Conservation (phyloP, 2,797 vertebrate species). For the Mormyrops attenuatus region DNA sequence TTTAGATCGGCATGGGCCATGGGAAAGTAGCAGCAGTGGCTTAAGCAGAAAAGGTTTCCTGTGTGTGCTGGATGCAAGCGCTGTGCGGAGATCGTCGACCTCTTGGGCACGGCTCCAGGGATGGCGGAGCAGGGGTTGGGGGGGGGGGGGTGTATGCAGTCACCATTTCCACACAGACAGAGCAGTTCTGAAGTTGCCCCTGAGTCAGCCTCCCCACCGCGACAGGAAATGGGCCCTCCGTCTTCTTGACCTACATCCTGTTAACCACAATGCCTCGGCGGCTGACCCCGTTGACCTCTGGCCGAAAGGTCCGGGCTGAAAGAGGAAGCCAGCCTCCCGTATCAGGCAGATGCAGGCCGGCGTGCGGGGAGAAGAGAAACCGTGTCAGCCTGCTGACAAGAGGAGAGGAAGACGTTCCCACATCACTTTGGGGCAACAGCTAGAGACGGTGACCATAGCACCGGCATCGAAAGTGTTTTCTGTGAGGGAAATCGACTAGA, state of each 20-base stretch:
- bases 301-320: conserved; percentile 47
- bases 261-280: conserved; percentile 46
- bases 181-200: conserved; percentile 30
- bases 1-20: not conserved
- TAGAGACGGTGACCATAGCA: conserved; percentile 10
- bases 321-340: conserved; percentile 41
- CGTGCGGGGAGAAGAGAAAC: conserved; percentile 30
- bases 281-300: conserved; percentile 35
- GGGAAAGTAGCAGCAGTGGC: not conserved
- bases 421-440: conserved; percentile 27
- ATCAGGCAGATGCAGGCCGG: conserved; percentile 37
- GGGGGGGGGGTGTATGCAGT: not conserved
- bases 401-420: conserved; percentile 36
- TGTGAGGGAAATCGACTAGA: not conserved
- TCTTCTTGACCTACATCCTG: conserved; percentile 46
- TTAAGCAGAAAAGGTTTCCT: not conserved
- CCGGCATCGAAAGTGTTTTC: conserved; percentile 20
- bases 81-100: not conserved
- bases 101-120: not conserved
- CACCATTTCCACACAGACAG: not conserved
- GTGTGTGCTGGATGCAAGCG: not conserved
- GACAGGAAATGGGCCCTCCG: conserved; percentile 33
- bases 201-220: conserved; percentile 30
- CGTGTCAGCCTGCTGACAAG: conserved; percentile 31
- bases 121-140: not conserved